Conservation (phyloP, 1,140 invertebrate species). For the Drosophila quadrilineata region DNA sequence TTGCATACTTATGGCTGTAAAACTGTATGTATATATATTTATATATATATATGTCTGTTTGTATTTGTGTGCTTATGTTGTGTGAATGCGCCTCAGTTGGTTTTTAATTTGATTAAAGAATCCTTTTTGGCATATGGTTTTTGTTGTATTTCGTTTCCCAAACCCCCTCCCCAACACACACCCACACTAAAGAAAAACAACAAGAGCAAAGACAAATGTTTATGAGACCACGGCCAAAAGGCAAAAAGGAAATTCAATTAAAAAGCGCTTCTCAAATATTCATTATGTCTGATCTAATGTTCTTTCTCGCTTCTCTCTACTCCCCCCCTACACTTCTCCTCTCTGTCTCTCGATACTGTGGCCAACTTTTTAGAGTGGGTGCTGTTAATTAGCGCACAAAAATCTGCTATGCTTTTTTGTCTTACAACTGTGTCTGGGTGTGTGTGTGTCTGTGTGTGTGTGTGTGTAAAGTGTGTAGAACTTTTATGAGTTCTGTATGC, state of each 20-base stretch:
- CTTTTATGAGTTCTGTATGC: constrained; percentile 36
- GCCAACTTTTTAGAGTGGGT: constrained; percentile 16
- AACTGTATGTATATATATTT: no score
- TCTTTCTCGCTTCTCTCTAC: constrained; percentile 1
- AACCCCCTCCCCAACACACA: no score
- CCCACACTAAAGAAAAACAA: no score
- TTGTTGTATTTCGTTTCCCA: no score
- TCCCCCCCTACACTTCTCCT: not conserved
- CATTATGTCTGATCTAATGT: constrained; percentile 43
- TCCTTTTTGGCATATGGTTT: constrained; percentile 51
- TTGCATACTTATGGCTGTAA: constrained; percentile 16
- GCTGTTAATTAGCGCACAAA: constrained; percentile 49
- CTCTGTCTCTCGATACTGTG: not conserved
- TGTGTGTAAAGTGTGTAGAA: no score
- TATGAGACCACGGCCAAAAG: constrained; percentile 16
- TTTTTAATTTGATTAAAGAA: constrained; percentile 39
- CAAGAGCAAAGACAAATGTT: constrained; percentile 49
- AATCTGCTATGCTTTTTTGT: constrained; percentile 58
- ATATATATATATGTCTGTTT: constrained; percentile 30
- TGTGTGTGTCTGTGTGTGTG: no score
- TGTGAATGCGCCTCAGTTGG: constrained; percentile 22
- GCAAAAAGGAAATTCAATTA: constrained; percentile 66
- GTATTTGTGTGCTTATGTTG: no score
- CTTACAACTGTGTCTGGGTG: constrained; percentile 8
- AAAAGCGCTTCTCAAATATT: constrained; percentile 75